A percentile compares a stretch with the other conserved stretches of the same genome.
Evolutionary conservation across 35 echinoderm and acorn worm genomes (phyloP).

Genomic region (Lytechinus variegatus): DNA sequence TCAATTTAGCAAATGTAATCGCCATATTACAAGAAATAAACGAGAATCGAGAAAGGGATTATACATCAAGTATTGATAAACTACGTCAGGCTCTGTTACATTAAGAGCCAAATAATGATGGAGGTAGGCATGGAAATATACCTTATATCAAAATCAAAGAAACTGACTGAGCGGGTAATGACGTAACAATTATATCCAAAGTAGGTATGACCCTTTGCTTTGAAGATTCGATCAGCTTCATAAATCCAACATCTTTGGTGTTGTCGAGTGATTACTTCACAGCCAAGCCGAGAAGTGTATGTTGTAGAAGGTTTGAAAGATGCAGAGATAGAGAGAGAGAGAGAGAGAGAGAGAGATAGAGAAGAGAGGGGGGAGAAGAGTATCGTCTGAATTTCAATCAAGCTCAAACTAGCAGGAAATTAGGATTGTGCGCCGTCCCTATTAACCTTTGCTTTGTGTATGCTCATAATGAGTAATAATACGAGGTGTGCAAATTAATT

Average conservation of each 20-base stretch:
- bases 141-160: too few species aligned
- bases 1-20: too few species aligned
- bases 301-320: not conserved
- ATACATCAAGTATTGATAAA: too few species aligned
- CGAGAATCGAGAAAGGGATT: too few species aligned
- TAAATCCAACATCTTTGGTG: not conserved
- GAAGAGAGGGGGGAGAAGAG: not conserved
- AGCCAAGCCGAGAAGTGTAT: not conserved
- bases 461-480: conserved; percentile 13
- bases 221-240: not conserved
- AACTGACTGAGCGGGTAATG: too few species aligned
- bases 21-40: too few species aligned
- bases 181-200: too few species aligned
- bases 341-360: not conserved
- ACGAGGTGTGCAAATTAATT: conserved; percentile 39
- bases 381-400: conserved; percentile 35
- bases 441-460: conserved; percentile 31
- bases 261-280: not conserved
- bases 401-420: not conserved
- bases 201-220: too few species aligned
- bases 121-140: too few species aligned
- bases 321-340: not conserved
- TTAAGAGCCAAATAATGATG: too few species aligned
- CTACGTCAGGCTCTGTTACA: too few species aligned
- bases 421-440: not conserved